Percentiles rank a stretch among this genome's conserved stretches.
Evolutionary conservation across 2,888 invertebrate species (phyloP).

Genomic region (Nasonovia ribisnigri): DNA sequence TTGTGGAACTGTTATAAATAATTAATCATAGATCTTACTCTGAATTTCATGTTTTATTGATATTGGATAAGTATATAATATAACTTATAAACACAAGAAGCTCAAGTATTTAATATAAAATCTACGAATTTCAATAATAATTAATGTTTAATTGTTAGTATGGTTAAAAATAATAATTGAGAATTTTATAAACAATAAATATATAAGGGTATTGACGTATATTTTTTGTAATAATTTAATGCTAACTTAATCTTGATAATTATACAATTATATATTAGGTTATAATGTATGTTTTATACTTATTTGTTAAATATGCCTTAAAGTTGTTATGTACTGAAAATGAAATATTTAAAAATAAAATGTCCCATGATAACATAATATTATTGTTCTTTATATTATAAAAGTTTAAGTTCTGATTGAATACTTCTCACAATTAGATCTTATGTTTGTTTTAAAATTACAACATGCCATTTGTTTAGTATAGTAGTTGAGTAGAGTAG

Average conservation of each 20-base stretch:
- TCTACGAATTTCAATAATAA: not conserved
- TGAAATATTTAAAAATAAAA: not conserved
- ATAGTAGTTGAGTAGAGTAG: not conserved
- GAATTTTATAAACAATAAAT: not conserved
- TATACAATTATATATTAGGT: not conserved
- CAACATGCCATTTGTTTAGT: constrained; percentile 1
- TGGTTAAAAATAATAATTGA: not conserved
- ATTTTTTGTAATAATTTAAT: constrained; percentile 19
- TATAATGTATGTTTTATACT: constrained; percentile 27
- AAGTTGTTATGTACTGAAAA: constrained; percentile 11
- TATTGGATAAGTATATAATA: not conserved
- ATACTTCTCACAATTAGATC: not conserved
- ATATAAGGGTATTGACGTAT: not conserved
- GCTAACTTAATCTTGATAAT: constrained; percentile 22
- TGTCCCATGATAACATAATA: not conserved
- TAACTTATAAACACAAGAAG: not conserved
- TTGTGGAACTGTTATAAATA: constrained; percentile 13
- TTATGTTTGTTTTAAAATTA: not conserved
- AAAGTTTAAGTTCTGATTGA: not conserved
- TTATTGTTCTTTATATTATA: constrained; percentile 30
- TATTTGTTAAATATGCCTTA: not conserved
- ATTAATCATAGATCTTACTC: constrained; percentile 13
- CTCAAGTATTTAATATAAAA: constrained; percentile 24
- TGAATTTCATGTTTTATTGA: not conserved
- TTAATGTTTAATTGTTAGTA: not conserved